Base-by-base conservation (phyloP, 1,140 invertebrate genomes). In the Manduca sexta region DNA sequence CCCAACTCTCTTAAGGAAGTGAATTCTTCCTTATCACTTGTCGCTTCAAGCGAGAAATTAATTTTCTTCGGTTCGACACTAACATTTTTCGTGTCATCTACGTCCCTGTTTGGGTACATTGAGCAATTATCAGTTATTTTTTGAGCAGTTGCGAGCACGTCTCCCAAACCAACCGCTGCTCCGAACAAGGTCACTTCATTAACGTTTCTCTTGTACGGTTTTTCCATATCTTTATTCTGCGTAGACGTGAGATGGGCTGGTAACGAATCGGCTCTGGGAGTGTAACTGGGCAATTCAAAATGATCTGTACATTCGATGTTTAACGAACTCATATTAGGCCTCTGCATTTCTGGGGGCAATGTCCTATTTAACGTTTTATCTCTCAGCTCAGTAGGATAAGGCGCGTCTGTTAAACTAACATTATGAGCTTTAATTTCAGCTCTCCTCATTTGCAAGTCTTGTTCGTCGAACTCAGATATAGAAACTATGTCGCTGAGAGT, bases 401-500 rank as follows among this genome's bases (percentile, higher is more conserved):
- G 66, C 1, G 57, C 60, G 13, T 57, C 69, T 0, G 59, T 45
- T 2, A 76, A 35, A 45, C 69, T 82, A 4, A 59, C 49, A 16
- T 77, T 83, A 3, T 74, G 83, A 5, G 56, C 64, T 57, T 73
- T 83, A 2, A 79, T 40, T 57, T 88, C 60, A 29, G 78, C 65
- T 15, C 83, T 84, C 15, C 88, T 72, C 57, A 88, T 81, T 37
- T 87, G 86, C 8, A 88, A 63, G 57, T 89, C 88, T 45, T 88
- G 86, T 44, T 92, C 91, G 38, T 91, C 90, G 43, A 88, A 91
- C 45, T 92, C 91, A 0, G 91, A 91, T 74, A 92, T 91, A 0
- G 91, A 92, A 2, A 92, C 75, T 42, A 93, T 92, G 53, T 92
- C 92, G 61, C 91, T 92, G 0, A 93, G 73, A 0, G 91, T 92